Conservation (phyloP, 1,140 invertebrate species). For the Antheraea mylitta region DNA sequence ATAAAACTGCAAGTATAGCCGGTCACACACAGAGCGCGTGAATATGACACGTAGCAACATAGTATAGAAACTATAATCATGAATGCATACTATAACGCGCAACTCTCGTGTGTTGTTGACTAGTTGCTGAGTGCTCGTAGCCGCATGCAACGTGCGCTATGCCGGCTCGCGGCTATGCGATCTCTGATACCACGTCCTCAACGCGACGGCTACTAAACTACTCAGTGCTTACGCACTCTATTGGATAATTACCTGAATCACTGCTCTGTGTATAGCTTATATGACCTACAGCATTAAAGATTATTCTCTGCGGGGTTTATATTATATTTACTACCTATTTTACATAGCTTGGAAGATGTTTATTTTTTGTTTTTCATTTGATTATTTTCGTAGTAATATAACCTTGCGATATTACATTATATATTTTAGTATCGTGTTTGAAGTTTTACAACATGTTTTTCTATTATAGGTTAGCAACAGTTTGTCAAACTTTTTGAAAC, state of each 20-base stretch:
- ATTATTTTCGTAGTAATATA: too few species aligned
- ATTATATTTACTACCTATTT: not conserved
- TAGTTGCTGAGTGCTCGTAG: slow-evolving; percentile 6
- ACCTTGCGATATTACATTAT: too few species aligned
- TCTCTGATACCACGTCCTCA: not conserved
- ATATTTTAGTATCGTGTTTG: too few species aligned
- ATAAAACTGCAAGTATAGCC: slow-evolving; percentile 13
- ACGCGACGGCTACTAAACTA: slow-evolving; percentile 1
- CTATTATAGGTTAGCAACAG: too few species aligned
- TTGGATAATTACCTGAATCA: slow-evolving; percentile 67
- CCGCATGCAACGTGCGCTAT: slow-evolving; percentile 13
- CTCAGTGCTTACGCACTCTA: slow-evolving; percentile 62
- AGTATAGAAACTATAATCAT: slow-evolving; percentile 6
- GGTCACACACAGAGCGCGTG: slow-evolving; percentile 53
- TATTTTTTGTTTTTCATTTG: too few species aligned
- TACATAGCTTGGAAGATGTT: not conserved
- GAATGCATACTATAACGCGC: not conserved
- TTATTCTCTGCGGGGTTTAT: not conserved
- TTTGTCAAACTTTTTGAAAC: too few species aligned
- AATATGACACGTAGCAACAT: slow-evolving; percentile 3
- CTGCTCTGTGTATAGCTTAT: slow-evolving; percentile 20
- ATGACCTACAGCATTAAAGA: not conserved
- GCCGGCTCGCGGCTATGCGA: not conserved
- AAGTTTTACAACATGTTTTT: too few species aligned
- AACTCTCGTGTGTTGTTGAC: slow-evolving; percentile 1